Evolutionary conservation across 2,113 vertebrate species (phyloP), one percentile per base, ranked within the genome.

Genomic region (Hemicordylus capensis): DNA sequence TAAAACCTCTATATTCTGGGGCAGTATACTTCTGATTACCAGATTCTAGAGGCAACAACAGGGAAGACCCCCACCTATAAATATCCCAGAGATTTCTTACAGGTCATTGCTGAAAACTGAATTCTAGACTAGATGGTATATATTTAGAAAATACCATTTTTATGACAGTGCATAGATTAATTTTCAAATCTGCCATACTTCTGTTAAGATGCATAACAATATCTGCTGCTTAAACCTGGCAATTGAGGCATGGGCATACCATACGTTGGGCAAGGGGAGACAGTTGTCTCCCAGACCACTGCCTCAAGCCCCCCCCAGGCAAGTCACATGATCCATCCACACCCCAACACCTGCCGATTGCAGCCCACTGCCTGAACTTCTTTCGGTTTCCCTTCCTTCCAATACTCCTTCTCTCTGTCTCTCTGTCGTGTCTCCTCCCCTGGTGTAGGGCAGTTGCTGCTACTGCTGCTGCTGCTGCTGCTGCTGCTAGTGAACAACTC

Each of bases 201-300:
- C 72, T 74, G 80, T 77, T 94, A 84, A 79, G 75, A 84, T 88
- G 79, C 70, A 88, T 92, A 88, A 88, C 90, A 86, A 85, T 92
- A 87, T 7, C 76, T 91, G 42, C 81, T 93, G 83, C 87, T 74
- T 79, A 89, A 89, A 75, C 78, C 51, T 87, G 70, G 82, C 67
- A 88, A 79, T 88, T 92, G 77, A 86, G 81, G 89, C n/a, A n/a
- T n/a, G n/a, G n/a, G n/a, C n/a, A n/a, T n/a, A n/a, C n/a, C n/a
- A n/a, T n/a, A n/a, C n/a, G n/a, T n/a, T n/a, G n/a, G n/a, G n/a
- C n/a, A n/a, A n/a, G n/a, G n/a, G n/a, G n/a, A n/a, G n/a, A n/a
- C n/a, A n/a, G n/a, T n/a, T n/a, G n/a, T n/a, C n/a, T n/a, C n/a
- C n/a, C n/a, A n/a, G n/a, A n/a, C n/a, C n/a, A n/a, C n/a, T n/a